These are phyloP conservation scores for Lineus longissimus DNA, from an alignment of 1,140 invertebrate genomes.

Conservation along the genomic window DNA sequence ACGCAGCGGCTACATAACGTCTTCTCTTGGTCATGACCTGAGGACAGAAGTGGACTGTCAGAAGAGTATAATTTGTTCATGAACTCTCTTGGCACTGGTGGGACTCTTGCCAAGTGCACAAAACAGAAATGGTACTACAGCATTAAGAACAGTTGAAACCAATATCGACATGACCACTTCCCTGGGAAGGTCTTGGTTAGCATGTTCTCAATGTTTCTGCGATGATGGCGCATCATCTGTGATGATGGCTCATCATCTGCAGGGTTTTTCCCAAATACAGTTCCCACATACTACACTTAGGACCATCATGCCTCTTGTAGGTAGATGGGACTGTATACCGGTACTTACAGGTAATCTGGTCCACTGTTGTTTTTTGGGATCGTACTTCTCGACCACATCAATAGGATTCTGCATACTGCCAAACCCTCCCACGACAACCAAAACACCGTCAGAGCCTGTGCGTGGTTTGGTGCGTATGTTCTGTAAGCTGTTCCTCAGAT, in stretches of 20 bases:
- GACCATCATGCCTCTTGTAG: no score
- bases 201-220: no score
- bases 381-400: conserved; percentile 45
- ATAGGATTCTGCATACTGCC: conserved; percentile 45
- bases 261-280: no score
- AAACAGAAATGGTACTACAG: conserved; percentile 68
- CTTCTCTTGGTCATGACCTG: conserved; percentile 58
- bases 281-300: no score
- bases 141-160: conserved; percentile 67
- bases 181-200: no score
- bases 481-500: conserved; percentile 35
- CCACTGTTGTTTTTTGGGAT: conserved; percentile 44
- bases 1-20: conserved; percentile 69
- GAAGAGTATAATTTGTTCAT: no score
- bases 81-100: conserved; percentile 59
- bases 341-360: conserved; percentile 36
- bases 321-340: no score
- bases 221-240: no score
- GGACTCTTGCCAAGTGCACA: conserved; percentile 60
- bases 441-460: conserved; percentile 39
- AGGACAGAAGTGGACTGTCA: not conserved
- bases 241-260: no score
- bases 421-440: conserved; percentile 47
- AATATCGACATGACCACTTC: conserved; percentile 59
- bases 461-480: conserved; percentile 33